phyloP scores from a whole-genome alignment of 2,113 vertebrate genomes.

The Chionomys nivalis region DNA sequence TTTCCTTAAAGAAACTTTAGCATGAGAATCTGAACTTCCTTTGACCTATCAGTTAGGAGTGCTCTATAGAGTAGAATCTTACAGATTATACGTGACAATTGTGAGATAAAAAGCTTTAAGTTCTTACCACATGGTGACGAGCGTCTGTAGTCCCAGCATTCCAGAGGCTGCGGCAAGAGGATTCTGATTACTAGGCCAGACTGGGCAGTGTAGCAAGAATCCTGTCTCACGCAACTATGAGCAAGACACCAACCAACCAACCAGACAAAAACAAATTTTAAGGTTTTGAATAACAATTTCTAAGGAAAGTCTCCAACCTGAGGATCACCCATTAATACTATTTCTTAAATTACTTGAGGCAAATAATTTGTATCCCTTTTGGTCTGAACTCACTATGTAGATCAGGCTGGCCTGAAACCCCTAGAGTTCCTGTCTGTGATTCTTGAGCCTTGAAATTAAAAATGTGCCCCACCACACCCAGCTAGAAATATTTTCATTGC shows the following conservation, averaged over 20 bases:
- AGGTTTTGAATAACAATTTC: conserved; percentile 30
- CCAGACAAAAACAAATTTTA: not conserved
- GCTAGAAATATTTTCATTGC: not conserved
- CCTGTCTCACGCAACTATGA: not conserved
- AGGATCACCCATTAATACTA: not conserved
- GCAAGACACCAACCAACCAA: not conserved
- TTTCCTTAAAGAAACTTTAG: conserved; percentile 51
- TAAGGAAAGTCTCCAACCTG: conserved; percentile 30
- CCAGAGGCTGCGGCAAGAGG: not conserved
- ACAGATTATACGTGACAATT: not conserved
- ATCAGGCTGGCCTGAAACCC: not conserved
- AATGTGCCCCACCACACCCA: not conserved
- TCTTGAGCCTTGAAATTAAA: not conserved
- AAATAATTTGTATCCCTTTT: not conserved
- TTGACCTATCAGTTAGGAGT: not conserved
- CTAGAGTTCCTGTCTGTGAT: not conserved
- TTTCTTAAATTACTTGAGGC: not conserved
- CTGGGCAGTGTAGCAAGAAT: not conserved
- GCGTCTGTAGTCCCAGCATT: not conserved
- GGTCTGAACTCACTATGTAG: not conserved
- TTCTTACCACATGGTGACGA: not conserved
- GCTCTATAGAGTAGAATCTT: not conserved
- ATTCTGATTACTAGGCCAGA: not conserved
- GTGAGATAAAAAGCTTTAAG: conserved; percentile 35
- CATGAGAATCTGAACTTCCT: conserved; percentile 19